Base-by-base conservation (phyloP, 2,797 vertebrate genomes). In the Poecilia picta region DNA sequence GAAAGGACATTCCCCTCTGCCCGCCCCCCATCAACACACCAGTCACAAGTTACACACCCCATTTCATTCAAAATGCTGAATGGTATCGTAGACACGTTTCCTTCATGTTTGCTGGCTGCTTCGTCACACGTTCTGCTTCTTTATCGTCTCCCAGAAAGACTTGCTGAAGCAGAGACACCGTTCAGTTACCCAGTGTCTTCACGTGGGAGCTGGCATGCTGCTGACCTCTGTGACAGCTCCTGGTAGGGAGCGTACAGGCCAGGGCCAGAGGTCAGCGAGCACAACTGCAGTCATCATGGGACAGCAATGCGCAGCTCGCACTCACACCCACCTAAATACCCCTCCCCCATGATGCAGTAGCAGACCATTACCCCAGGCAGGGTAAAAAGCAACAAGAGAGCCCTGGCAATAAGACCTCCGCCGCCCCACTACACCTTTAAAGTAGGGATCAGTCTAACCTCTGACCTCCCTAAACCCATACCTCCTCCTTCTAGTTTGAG, bases 41-140 rank as follows among this genome's bases (percentile, higher is more conserved):
- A 88, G 92, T 93, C 92, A 93, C 91, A 91, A 91, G 89, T 92
- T 87, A 90, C 91, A 92, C 92, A 89, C 89, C 80, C 89, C 81
- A 89, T 91, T 93, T 87, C 64, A 90, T 92, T 81, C 81, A 91
- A 89, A 93, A 93, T 87, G 78, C 87, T 88, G 87, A 89, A 92
- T 88, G 84, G 78, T 75, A 88, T 85, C 45, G 23, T 72, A 82
- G 85, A 83, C 49, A 73, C 92, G 93, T 94, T 94, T 94, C 93
- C 90, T 89, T 77, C 59, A 36, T 43, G 81, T 81, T 81, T 77
- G 82, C 83, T 75, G 74, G 75, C 86, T 77, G 78, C 83, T 83
- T 80, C 33, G 45, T 89, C 91, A 90, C 89, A 85, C 86, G 89
- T 83, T 87, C 77, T 2, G 53, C 70, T 55, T 82, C 84, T 84